A percentile compares a stretch with the other conserved stretches of the same genome.
Evolutionary conservation across 2,113 vertebrate genomes (phyloP).

Genomic region (Maccullochella peelii): DNA sequence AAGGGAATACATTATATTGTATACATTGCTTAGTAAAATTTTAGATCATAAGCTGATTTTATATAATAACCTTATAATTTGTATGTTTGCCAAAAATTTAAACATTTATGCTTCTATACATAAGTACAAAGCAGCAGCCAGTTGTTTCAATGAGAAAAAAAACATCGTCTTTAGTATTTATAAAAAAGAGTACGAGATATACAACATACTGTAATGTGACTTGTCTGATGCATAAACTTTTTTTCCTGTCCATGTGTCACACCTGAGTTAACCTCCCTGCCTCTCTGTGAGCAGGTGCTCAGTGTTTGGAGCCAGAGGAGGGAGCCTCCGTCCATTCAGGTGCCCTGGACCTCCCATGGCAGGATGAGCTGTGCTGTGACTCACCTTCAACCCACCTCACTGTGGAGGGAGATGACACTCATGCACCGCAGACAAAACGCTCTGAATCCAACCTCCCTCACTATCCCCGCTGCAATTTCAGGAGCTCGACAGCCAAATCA

Average conservation of each 20-base stretch:
- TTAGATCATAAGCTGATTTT: background rate
- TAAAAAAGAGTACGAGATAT: background rate
- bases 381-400: constrained; percentile 42
- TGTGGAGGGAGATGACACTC: background rate
- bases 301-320: constrained; percentile 37
- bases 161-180: background rate
- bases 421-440: constrained; percentile 4
- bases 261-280: background rate
- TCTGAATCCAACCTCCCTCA: constrained; percentile 49
- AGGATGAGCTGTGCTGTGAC: constrained; percentile 80
- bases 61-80: background rate
- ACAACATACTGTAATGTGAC: background rate
- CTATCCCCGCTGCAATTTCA: constrained; percentile 55
- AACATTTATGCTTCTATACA: too few relatives aligned
- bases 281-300: constrained; percentile 53
- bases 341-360: constrained; percentile 73
- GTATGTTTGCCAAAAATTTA: background rate
- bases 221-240: background rate
- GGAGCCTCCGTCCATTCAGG: background rate
- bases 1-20: too few relatives aligned
- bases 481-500: background rate
- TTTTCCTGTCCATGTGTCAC: background rate
- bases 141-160: background rate
- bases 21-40: background rate
- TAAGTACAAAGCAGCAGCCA: background rate